phyloP scores from a whole-genome alignment of 2,888 invertebrate genomes.

The Pharmacophagus antenor region DNA sequence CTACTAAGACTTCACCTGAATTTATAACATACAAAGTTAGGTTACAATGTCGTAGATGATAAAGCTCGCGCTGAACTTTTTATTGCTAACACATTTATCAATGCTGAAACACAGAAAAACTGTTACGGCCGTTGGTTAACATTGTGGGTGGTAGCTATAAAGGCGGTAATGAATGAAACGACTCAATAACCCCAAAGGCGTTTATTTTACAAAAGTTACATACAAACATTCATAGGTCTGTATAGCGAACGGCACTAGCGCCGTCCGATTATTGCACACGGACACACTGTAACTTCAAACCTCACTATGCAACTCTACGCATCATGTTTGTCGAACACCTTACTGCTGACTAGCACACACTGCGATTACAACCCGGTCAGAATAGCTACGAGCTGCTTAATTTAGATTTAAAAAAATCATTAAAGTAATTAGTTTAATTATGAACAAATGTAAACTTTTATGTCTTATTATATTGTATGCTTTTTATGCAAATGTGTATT shows the following conservation, averaged over 20 bases:
- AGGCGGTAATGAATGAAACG: conserved; percentile 40
- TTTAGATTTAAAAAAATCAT: not conserved
- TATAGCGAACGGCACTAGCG: conserved; percentile 56
- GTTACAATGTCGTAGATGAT: no score
- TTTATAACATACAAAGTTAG: no score
- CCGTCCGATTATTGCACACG: conserved; percentile 43
- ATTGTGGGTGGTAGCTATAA: no score
- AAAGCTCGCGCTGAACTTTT: no score
- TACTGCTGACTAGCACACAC: conserved; percentile 32
- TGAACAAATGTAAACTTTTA: no score
- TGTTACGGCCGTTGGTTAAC: no score
- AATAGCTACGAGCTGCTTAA: not conserved
- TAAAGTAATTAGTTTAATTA: not conserved
- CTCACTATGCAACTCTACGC: conserved; percentile 57
- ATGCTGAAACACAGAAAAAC: no score
- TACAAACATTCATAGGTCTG: conserved; percentile 75
- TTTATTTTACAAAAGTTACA: conserved; percentile 79
- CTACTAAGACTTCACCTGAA: no score
- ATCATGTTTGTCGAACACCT: conserved; percentile 34
- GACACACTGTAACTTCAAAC: conserved; percentile 43
- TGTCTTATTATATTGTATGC: no score
- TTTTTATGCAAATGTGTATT: no score
- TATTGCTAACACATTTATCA: no score
- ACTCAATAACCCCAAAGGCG: conserved; percentile 46
- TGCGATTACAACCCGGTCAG: conserved; percentile 21